Evolutionary conservation across 1,140 invertebrate genomes (phyloP).

Genomic region (Venturia canescens): DNA sequence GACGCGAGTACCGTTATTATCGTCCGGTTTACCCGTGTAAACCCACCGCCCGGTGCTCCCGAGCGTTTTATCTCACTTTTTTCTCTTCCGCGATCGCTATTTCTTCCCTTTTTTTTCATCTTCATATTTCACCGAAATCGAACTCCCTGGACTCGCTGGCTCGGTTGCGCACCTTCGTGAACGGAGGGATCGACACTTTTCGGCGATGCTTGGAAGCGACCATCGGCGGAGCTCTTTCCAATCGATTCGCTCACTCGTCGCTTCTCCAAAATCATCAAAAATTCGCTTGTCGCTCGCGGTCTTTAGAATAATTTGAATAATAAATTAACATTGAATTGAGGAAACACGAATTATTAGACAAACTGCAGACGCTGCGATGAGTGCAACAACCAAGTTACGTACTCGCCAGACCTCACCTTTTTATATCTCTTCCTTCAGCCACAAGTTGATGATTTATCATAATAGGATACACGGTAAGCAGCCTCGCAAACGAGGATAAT

Average conservation of each 20-base stretch:
- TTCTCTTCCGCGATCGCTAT: background rate
- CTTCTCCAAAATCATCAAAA: too few species aligned
- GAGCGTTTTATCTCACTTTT: background rate
- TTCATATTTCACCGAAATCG: background rate
- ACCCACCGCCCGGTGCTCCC: background rate
- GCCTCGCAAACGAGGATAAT: conserved; percentile 22
- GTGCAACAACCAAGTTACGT: background rate
- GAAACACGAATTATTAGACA: background rate
- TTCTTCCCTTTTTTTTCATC: background rate
- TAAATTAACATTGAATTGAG: too few species aligned
- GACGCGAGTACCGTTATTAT: conserved; percentile 6
- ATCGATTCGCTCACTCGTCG: too few species aligned
- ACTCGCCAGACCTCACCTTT: background rate
- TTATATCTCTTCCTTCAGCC: background rate
- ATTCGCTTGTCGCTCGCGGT: too few species aligned
- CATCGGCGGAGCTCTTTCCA: too few species aligned
- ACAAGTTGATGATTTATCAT: conserved; percentile 2
- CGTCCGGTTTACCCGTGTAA: background rate
- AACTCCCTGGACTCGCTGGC: background rate
- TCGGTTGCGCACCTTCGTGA: background rate
- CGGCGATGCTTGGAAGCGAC: too few species aligned
- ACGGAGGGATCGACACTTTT: background rate
- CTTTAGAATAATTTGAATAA: too few species aligned
- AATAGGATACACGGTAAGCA: background rate
- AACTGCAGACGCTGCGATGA: background rate